Conservation (phyloP, 2,797 vertebrate genomes). For the Alcedo quadribrachys region DNA sequence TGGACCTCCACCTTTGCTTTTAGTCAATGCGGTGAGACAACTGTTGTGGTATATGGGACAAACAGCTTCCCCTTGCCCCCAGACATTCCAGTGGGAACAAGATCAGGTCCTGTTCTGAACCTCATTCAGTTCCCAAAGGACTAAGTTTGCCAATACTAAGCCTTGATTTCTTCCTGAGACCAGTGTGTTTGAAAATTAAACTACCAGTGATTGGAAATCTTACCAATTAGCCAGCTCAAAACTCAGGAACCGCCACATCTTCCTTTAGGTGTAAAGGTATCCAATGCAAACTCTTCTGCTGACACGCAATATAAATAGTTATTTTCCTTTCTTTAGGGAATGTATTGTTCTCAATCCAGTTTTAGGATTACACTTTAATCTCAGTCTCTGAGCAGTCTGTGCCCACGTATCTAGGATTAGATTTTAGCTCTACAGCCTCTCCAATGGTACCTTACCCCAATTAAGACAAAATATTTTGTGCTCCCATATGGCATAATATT, state of each 20-base stretch:
- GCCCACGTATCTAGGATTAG: conserved; percentile 59
- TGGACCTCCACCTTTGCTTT: not conserved
- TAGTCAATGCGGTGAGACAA: not conserved
- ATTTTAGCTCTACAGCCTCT: conserved; percentile 12
- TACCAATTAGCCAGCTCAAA: not conserved
- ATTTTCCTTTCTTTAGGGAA: conserved; percentile 50
- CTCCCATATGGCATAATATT: not conserved
- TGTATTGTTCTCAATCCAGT: conserved; percentile 56
- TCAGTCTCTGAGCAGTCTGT: conserved; percentile 40
- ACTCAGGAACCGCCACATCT: accelerated
- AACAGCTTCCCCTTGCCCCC: not conserved
- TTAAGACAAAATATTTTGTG: not conserved
- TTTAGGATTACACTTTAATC: conserved; percentile 67
- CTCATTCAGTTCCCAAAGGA: not conserved
- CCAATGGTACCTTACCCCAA: not conserved
- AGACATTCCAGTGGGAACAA: not conserved
- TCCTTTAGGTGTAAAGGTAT: not conserved
- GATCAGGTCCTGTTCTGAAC: not conserved
- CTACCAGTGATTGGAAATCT: not conserved
- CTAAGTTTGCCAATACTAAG: not conserved
- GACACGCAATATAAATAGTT: conserved; percentile 30
- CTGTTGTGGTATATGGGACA: not conserved
- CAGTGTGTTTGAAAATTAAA: not conserved
- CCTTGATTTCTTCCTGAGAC: not conserved
- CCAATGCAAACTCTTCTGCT: not conserved